phyloP scores from a whole-genome alignment of 2,888 invertebrate species.

The Pandemis cinnamomeana region DNA sequence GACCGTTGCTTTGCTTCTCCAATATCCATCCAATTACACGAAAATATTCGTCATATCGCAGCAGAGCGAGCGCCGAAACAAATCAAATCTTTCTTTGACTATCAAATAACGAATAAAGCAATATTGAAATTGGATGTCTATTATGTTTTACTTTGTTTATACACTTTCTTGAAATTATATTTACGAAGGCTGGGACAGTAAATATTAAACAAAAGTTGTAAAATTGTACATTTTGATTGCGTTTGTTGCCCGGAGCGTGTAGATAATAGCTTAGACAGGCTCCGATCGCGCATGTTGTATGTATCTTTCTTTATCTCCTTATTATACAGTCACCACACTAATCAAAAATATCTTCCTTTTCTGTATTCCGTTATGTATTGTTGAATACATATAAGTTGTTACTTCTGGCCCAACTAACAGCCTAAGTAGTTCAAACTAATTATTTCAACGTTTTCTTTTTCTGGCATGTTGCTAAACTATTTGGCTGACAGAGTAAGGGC shows the following conservation, averaged over 20 bases:
- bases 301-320: too few species aligned
- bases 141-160: slow-evolving; percentile 21
- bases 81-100: slow-evolving; percentile 28
- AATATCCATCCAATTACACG: slow-evolving; percentile 27
- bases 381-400: too few species aligned
- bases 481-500: too few species aligned
- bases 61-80: slow-evolving; percentile 20
- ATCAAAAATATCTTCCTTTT: too few species aligned
- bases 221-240: neutral
- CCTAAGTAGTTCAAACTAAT: too few species aligned
- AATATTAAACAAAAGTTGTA: neutral
- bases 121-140: slow-evolving; percentile 24
- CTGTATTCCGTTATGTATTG: too few species aligned
- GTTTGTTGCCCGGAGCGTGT: neutral
- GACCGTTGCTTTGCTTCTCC: neutral
- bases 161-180: slow-evolving; percentile 1
- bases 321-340: too few species aligned
- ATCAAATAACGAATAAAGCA: slow-evolving; percentile 29
- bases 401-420: too few species aligned
- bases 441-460: neutral
- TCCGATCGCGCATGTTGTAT: too few species aligned
- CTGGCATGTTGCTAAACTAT: neutral
- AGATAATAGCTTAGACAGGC: too few species aligned
- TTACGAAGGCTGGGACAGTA: neutral
- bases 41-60: slow-evolving; percentile 23